Evolutionary conservation across 2,888 invertebrate species (phyloP).

Genomic region (Tetheella fluctuosa): DNA sequence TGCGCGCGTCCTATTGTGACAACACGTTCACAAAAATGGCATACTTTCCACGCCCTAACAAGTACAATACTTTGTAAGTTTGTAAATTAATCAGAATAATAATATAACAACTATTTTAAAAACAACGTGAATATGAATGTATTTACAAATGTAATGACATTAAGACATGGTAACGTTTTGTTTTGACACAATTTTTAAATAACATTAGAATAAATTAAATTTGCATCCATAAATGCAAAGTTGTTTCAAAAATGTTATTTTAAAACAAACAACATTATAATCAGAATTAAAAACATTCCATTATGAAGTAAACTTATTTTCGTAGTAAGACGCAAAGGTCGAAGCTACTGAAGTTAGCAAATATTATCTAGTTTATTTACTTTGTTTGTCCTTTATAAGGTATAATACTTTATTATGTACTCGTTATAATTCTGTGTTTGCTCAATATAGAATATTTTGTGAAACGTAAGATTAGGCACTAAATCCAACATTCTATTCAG

Average conservation of each 20-base stretch:
- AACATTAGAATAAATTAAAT: neutral
- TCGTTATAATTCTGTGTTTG: too few relatives aligned
- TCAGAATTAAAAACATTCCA: neutral
- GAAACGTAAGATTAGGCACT: too few relatives aligned
- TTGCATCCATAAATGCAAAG: neutral
- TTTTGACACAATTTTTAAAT: too few relatives aligned
- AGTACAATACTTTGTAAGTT: neutral
- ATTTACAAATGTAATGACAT: neutral
- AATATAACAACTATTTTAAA: neutral
- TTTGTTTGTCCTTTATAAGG: too few relatives aligned
- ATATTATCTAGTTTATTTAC: too few relatives aligned
- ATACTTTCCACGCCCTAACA: too few relatives aligned
- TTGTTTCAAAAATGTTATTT: slow-evolving; percentile 1
- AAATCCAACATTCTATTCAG: neutral
- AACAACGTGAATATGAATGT: neutral
- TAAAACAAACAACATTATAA: neutral
- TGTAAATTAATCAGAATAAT: too few relatives aligned
- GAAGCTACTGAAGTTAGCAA: too few relatives aligned
- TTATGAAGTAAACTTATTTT: neutral
- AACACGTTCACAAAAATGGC: neutral
- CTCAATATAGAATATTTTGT: too few relatives aligned
- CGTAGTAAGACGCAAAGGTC: too few relatives aligned
- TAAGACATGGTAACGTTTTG: neutral
- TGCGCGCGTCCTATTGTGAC: too few relatives aligned
- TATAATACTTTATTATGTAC: too few relatives aligned